These are phyloP conservation scores for Prietella phreatophila DNA, from an alignment of 2,113 vertebrate species.

Conservation along the genomic window DNA sequence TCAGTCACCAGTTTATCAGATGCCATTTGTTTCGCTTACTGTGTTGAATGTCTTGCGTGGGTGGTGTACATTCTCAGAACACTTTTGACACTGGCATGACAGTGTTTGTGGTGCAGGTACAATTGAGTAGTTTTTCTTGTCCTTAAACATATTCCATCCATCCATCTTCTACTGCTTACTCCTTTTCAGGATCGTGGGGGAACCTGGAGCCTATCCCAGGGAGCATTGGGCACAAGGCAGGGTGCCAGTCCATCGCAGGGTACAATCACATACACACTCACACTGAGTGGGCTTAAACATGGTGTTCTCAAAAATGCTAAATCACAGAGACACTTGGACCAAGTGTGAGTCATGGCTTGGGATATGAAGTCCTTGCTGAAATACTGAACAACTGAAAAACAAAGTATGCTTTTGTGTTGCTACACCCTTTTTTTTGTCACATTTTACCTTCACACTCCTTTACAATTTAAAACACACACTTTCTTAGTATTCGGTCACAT, in stretches of 20 bases:
- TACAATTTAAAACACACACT: background rate
- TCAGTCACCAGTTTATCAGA: background rate
- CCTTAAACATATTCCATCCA: background rate
- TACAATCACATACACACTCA: no score
- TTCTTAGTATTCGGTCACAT: slow-evolving; percentile 25
- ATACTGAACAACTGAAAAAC: background rate
- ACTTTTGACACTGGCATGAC: background rate
- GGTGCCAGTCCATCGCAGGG: no score
- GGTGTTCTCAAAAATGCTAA: background rate
- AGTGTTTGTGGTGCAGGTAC: background rate
- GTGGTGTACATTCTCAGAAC: background rate
- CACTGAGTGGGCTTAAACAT: background rate
- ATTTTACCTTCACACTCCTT: background rate
- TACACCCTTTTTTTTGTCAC: background rate
- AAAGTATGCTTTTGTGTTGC: background rate
- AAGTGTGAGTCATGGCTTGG: background rate
- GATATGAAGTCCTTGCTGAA: background rate
- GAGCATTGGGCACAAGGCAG: no score
- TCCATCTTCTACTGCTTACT: no score
- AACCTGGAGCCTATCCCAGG: no score
- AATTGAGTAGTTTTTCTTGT: no score
- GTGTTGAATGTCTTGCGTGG: background rate
- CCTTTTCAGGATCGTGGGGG: no score
- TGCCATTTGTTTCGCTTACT: background rate
- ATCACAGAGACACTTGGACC: background rate